Evolutionary conservation across 2,888 invertebrate genomes (phyloP).

Genomic region (Bhutanitis thaidina): DNA sequence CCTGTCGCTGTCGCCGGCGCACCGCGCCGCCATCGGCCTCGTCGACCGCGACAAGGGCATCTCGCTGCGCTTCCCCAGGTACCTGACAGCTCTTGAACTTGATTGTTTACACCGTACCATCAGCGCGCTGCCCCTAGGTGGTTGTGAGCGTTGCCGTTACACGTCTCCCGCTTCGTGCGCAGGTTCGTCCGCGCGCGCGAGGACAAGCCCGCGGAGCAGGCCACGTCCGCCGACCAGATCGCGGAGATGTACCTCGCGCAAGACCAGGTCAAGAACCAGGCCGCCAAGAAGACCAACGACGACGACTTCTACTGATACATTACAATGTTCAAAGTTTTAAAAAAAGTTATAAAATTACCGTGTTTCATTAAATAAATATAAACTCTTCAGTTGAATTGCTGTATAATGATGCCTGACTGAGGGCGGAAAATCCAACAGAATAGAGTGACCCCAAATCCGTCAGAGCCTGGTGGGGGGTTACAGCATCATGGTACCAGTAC

Average conservation of each 20-base stretch:
- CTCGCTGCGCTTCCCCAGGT: constrained; percentile 95
- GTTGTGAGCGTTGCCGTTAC: not conserved
- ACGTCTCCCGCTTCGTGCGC: constrained; percentile 1
- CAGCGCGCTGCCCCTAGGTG: constrained; percentile 90
- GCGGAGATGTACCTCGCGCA: constrained; percentile 95
- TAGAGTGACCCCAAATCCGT: too few species aligned
- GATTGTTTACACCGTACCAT: constrained; percentile 95
- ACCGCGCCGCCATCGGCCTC: constrained; percentile 92
- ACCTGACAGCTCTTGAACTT: constrained; percentile 89
- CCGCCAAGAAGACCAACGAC: constrained; percentile 17
- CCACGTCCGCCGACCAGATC: constrained; percentile 93
- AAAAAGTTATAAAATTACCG: too few species aligned
- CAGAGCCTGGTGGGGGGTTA: too few species aligned
- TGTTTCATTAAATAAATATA: too few species aligned
- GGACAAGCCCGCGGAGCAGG: constrained; percentile 95
- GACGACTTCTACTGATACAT: constrained; percentile 60
- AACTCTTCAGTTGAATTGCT: too few species aligned
- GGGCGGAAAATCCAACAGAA: too few species aligned
- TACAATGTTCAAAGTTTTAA: too few species aligned
- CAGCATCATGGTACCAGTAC: too few species aligned
- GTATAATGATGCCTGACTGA: too few species aligned
- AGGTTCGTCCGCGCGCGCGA: constrained; percentile 92
- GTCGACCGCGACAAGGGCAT: constrained; percentile 95
- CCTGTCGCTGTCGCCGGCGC: constrained; percentile 96
- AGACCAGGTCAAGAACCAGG: constrained; percentile 85